phyloP scores from a whole-genome alignment of 2,888 invertebrate species.

The Empis livida region DNA sequence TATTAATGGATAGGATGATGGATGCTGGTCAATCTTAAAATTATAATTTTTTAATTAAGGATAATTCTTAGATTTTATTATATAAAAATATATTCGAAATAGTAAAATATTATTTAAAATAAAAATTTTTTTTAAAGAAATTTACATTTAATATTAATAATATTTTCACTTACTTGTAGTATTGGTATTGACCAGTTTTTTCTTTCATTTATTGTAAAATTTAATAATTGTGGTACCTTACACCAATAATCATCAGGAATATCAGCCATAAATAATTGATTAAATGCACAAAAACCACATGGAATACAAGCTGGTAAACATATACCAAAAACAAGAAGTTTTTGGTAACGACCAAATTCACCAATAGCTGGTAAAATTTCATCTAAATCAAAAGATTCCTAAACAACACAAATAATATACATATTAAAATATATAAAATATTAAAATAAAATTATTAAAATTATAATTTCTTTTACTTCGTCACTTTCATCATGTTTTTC shows the following conservation, averaged over 20 bases:
- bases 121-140: too few species aligned
- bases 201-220: slow-evolving; percentile 43
- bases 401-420: background rate
- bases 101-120: background rate
- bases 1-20: too few species aligned
- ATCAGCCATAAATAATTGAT: slow-evolving; percentile 88
- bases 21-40: too few species aligned
- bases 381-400: slow-evolving; percentile 58
- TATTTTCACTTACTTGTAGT: slow-evolving; percentile 32
- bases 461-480: too few species aligned
- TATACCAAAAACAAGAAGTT: slow-evolving; percentile 69
- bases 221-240: slow-evolving; percentile 50
- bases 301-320: slow-evolving; percentile 82
- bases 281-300: slow-evolving; percentile 85
- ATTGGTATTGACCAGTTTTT: slow-evolving; percentile 53
- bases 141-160: too few species aligned
- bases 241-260: slow-evolving; percentile 81
- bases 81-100: too few species aligned
- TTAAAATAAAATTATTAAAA: too few species aligned
- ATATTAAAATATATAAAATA: too few species aligned
- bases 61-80: too few species aligned
- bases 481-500: too few species aligned
- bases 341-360: slow-evolving; percentile 82
- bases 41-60: too few species aligned
- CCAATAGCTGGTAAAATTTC: slow-evolving; percentile 75